Conservation (phyloP, 1,140 invertebrate genomes). For the Cephus cinctus region DNA sequence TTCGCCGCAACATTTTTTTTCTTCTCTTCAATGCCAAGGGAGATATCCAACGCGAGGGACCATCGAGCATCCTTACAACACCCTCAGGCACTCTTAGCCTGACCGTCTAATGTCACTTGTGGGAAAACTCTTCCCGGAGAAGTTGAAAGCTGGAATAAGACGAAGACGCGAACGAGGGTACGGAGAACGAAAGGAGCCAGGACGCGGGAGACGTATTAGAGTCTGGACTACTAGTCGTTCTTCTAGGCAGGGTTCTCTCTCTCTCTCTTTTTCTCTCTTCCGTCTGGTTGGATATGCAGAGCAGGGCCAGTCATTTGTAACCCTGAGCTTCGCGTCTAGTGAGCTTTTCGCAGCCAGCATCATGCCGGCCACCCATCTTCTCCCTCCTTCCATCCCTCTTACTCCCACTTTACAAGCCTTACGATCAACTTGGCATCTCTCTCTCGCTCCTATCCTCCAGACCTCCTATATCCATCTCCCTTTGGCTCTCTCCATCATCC, state of each 20-base stretch:
- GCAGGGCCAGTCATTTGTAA: constrained; percentile 42
- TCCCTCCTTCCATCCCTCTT: constrained; percentile 5
- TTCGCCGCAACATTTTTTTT: background rate
- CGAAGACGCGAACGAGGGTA: constrained; percentile 13
- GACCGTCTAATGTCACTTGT: background rate
- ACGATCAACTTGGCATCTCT: background rate
- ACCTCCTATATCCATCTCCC: constrained; percentile 8
- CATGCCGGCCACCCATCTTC: constrained; percentile 8
- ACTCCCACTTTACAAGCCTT: background rate
- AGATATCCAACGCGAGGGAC: constrained; percentile 13
- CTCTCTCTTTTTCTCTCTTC: background rate
- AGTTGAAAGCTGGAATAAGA: constrained; percentile 16
- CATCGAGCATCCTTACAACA: too few species aligned
- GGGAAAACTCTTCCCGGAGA: constrained; percentile 8
- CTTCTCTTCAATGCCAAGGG: constrained; percentile 7
- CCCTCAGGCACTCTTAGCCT: background rate
- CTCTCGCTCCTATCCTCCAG: constrained; percentile 7
- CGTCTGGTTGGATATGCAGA: constrained; percentile 42
- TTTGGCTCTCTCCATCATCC: constrained; percentile 3
- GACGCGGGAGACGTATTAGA: constrained; percentile 15
- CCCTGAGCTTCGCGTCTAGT: constrained; percentile 14
- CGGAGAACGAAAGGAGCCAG: background rate
- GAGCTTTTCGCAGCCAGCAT: constrained; percentile 12
- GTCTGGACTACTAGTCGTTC: background rate
- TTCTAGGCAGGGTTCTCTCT: background rate